Evolutionary conservation across 1,140 invertebrate species (phyloP).

Genomic region (Himalopsyche phryganea): DNA sequence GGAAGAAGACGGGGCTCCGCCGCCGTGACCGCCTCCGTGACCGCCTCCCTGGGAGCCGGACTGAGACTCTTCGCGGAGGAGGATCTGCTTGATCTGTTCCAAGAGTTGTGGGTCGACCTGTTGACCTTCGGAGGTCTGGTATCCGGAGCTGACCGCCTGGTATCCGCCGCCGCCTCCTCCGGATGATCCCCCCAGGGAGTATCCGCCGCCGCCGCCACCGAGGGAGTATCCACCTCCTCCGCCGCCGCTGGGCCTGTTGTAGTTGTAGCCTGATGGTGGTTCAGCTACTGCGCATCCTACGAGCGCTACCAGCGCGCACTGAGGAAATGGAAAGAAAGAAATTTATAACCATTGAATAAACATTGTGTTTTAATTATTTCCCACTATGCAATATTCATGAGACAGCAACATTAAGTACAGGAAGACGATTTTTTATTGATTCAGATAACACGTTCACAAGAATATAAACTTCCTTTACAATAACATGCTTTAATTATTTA

Average conservation of each 20-base stretch:
- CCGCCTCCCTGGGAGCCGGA: constrained; percentile 46
- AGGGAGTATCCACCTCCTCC: constrained; percentile 38
- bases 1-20: constrained; percentile 47
- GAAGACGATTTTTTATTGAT: too few species aligned
- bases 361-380: not conserved
- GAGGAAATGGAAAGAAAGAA: constrained; percentile 27
- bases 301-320: constrained; percentile 53
- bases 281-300: constrained; percentile 46
- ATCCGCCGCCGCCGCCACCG: constrained; percentile 48
- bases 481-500: too few species aligned
- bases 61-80: constrained; percentile 66
- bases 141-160: constrained; percentile 63
- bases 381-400: too few species aligned
- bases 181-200: constrained; percentile 35
- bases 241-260: constrained; percentile 47
- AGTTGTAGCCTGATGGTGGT: constrained; percentile 50
- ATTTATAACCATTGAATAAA: not conserved
- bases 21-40: constrained; percentile 43
- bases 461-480: too few species aligned
- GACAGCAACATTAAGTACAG: too few species aligned
- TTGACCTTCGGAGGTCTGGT: constrained; percentile 67
- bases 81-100: constrained; percentile 72
- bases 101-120: constrained; percentile 68
- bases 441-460: too few species aligned
- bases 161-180: constrained; percentile 45